These are phyloP conservation scores for Urosaurus nigricauda DNA, from an alignment of 2,797 vertebrate species.

Conservation along the genomic window DNA sequence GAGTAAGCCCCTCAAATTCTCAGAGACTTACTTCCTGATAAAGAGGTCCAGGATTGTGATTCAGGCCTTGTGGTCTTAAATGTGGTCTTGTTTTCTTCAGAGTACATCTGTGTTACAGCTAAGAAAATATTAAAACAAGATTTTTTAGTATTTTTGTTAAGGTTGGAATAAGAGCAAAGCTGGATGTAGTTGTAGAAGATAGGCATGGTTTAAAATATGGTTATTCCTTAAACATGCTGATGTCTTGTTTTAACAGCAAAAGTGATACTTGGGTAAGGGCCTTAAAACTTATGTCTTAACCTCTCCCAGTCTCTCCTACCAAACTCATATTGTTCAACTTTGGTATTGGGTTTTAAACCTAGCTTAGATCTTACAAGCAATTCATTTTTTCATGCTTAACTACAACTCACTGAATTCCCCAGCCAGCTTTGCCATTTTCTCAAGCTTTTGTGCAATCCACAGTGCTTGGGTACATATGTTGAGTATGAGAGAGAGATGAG, in stretches of 20 bases:
- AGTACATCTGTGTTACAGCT: not conserved
- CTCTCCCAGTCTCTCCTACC: not conserved
- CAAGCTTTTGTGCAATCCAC: not conserved
- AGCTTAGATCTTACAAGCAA: not conserved
- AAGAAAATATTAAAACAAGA: not conserved
- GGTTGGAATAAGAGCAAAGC: conserved; percentile 5
- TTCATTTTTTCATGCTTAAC: no score
- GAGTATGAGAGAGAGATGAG: not conserved
- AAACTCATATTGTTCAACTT: not conserved
- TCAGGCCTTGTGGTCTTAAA: conserved; percentile 64
- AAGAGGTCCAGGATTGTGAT: conserved; percentile 19
- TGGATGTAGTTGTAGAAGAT: not conserved
- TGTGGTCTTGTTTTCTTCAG: conserved; percentile 23
- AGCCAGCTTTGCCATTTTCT: no score
- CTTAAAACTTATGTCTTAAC: no score
- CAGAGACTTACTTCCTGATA: not conserved
- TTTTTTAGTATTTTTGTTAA: not conserved
- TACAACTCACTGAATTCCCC: no score
- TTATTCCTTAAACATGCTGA: not conserved
- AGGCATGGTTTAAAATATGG: conserved; percentile 6
- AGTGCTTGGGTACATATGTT: no score
- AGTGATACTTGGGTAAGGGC: not conserved
- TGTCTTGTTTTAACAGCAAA: not conserved
- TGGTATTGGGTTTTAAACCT: no score
- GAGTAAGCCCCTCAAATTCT: conserved; percentile 3